Evolutionary conservation across 1,140 invertebrate species (phyloP), one percentile per base, ranked within the genome.

Genomic region (honey bee (Apis mellifera)): DNA sequence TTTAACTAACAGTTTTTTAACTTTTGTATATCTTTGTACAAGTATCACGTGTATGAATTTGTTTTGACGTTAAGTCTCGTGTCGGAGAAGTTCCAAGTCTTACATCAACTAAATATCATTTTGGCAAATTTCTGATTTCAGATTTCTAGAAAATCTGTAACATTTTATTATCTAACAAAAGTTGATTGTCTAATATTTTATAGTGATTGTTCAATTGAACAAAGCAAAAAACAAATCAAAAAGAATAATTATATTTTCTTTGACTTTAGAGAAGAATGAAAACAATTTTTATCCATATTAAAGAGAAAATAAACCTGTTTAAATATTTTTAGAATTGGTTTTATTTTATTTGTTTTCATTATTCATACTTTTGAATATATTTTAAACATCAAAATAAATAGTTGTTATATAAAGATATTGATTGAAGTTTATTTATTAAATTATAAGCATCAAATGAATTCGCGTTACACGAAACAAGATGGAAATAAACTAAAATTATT

Each of bases 21-120:
- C 4, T 42, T 42, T 42, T 42, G 26, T 68, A 23, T 77, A 55
- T 54, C 52, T n/a, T 17, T 17, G 26, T 13, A n/a, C 4, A 32
- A 55, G 42, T 26, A 7, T 23, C 75, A 78, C 81, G 74, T 78
- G 81, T 21, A 26, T 60, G 55, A 26, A 32, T 75, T 60, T 50
- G 48, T 52, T 48, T 70, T 32, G 12, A 68, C 54, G 52, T 23
- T 26, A 17, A 42, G 81, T 82, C 81, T 69, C 81, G 81, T 82
- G 81, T 77, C 55, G 81, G 81, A 82, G 55, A 70, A 48, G 81
- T 71, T 82, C 81, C 81, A 78, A 82, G 66, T 71, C 57, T 19
- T 32, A 55, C 42, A 82, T 77, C 73, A 69, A 52, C 55, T 55
- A n/a, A 11, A 0, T 1, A 52, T 12, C 1, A 12, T 32, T n/a